Conservation (phyloP, 2,113 vertebrate genomes). For the Pogonocichla stellata region DNA sequence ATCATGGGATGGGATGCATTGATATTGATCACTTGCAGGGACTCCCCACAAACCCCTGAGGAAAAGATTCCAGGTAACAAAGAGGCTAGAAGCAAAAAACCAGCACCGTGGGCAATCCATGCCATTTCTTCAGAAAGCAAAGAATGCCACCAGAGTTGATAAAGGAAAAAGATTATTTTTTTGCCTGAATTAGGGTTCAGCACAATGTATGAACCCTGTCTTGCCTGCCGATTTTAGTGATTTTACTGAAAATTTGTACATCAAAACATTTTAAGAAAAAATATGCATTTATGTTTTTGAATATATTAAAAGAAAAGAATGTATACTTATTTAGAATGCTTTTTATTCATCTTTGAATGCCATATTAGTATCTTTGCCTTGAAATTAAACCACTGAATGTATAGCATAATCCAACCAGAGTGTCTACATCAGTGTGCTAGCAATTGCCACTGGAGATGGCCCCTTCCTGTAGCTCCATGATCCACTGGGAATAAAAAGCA, state of each 20-base stretch:
- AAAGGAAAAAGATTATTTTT: background rate
- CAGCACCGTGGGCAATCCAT: background rate
- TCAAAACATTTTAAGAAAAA: background rate
- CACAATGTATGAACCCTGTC: background rate
- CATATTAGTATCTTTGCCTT: background rate
- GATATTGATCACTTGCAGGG: background rate
- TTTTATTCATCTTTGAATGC: background rate
- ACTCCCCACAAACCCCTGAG: background rate
- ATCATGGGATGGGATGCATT: background rate
- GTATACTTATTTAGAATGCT: background rate
- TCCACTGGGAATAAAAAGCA: background rate
- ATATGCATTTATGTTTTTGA: background rate
- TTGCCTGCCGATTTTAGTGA: background rate
- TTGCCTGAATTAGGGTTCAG: background rate
- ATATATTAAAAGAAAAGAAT: background rate
- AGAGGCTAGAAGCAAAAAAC: background rate
- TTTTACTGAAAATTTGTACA: background rate
- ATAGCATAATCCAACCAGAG: accelerated
- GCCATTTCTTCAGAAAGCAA: background rate
- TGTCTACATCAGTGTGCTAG: accelerated
- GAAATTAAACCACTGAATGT: background rate
- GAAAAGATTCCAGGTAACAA: background rate
- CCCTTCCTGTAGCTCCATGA: background rate
- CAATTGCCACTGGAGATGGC: background rate
- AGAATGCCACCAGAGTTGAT: background rate